A percentile compares a stretch with the other conserved stretches of the same genome.
These are phyloP conservation scores for Ruditapes philippinarum DNA, from an alignment of 1,140 invertebrate genomes.

Conservation along the genomic window DNA sequence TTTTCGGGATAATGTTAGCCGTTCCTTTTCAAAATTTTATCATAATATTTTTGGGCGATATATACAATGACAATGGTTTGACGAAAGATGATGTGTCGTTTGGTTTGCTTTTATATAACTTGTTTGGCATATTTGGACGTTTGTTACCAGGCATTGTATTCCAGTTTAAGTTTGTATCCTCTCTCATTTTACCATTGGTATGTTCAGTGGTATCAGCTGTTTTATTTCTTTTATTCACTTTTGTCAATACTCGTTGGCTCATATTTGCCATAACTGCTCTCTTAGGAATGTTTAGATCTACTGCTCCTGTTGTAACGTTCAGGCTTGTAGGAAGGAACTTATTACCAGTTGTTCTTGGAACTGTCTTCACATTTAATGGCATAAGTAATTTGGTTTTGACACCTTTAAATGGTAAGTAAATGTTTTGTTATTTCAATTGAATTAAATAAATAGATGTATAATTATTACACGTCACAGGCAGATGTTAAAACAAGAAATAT, in stretches of 20 bases:
- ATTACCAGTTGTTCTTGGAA: neutral
- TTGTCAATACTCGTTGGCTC: neutral
- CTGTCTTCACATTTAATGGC: neutral
- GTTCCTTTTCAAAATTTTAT: too few relatives aligned
- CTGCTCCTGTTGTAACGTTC: neutral
- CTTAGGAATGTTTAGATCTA: neutral
- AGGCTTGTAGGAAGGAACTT: neutral
- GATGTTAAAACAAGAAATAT: too few relatives aligned
- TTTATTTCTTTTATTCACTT: neutral
- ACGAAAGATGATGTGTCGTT: neutral
- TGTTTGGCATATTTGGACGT: neutral
- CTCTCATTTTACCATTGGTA: neutral
- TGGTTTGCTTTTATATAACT: neutral
- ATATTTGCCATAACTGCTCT: neutral
- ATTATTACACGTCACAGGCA: too few relatives aligned
- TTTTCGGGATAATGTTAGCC: too few relatives aligned
- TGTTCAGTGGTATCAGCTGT: neutral
- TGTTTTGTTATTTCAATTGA: too few relatives aligned
- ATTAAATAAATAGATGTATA: too few relatives aligned
- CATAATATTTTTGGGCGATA: constrained; percentile 1
- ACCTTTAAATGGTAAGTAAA: constrained; percentile 7
- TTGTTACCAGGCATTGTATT: neutral
- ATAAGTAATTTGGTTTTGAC: neutral
- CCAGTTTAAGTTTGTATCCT: neutral
- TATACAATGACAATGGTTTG: neutral